Evolutionary conservation across 35 echinoderm and acorn worm genomes (phyloP), one percentile per base, ranked within the genome.

Genomic region (Ophioderma brevispina): DNA sequence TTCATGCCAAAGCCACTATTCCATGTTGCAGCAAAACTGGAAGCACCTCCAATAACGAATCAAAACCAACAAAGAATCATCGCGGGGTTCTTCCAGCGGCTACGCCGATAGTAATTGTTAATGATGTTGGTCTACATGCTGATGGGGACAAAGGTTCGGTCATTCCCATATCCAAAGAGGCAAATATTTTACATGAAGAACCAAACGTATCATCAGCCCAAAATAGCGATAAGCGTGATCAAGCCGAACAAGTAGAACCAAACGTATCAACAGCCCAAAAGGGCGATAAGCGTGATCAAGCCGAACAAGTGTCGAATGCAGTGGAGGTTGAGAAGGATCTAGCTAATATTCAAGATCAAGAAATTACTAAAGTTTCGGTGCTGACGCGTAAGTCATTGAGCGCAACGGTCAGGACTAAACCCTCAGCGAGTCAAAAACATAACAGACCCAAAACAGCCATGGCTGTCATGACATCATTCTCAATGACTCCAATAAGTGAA

Each of bases 361-460:
- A 46, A 8, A 17, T 8, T 46, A 46, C 41, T 17, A 46, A 8
- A 46, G 5, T 17, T 46, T 46, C 17, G 4, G 41, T 46, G 5
- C 41, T 17, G 41, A 46, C 17, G 1, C 11, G 31, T 3, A 40
- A 32, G 52, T 13, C 32, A 76, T 64, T 86, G 25, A 86, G 63
- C 76, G 38, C 38, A 1, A 86, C 64, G 31, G 21, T 38, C 37
- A 31, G 64, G 50, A 35, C 55, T 37, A 36, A 37, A 32, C n/a
- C n/a, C n/a, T 33, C n/a, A 11, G 33, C 30, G 52, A 34, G 33
- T 40, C 40, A 28, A 55, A 38, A 80, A 31, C 1, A 78, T 40
- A 70, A 70, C 36, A 50, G 84, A 86, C 84, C 84, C 25, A 86
- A 64, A 63, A 86, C 84, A 23, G 84, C 84, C 1, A 86, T 86